Evolutionary conservation across 2,113 vertebrate species (phyloP), one percentile per base, ranked within the genome.

Genomic region (Benitochromis conjunctus): DNA sequence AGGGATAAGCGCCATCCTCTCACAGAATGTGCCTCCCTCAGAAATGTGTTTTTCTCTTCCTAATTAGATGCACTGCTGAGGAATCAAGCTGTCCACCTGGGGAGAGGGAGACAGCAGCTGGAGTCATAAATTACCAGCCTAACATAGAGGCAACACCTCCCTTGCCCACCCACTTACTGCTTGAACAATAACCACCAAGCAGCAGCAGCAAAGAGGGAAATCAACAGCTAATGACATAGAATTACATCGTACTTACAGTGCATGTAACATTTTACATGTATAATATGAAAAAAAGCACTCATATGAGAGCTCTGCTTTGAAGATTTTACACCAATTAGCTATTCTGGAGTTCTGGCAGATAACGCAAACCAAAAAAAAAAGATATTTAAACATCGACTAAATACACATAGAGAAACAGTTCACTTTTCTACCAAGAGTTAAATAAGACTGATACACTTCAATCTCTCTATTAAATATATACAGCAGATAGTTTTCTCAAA

Each of bases 1-100:
- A 86, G 51, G 19, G n/a, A 64, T 24, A 38, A 87, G 41, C 54
- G 10, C 53, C 54, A 16, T 79, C 79, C 86, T 83, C 60, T 88
- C 48, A 2, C 64, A 77, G 77, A 92, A 69, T 51, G 48, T 5
- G 12, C 64, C 85, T 83, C 69, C 78, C 87, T 86, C 31, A 85
- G 64, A 92, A 87, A 84, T 83, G 83, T 91, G 81, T 93, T 93
- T 91, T 92, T 92, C 82, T 86, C 79, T 57, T 84, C 80, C 38
- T 93, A 93, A 94, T 94, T 88, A 94, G 85, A 93, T 92, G 91
- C 85, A 89, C 71, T 92, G 90, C 91, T 90, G 89, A 90, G 83
- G 53, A 91, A 92, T 94, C 93, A 94, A 92, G 79, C 81, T 85
- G 71, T 91, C 91, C 94, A 94, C 93, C 91, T 94, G 92, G 93